phyloP scores from a whole-genome alignment of 1,140 invertebrate species.

The Drosophila kepulauana region DNA sequence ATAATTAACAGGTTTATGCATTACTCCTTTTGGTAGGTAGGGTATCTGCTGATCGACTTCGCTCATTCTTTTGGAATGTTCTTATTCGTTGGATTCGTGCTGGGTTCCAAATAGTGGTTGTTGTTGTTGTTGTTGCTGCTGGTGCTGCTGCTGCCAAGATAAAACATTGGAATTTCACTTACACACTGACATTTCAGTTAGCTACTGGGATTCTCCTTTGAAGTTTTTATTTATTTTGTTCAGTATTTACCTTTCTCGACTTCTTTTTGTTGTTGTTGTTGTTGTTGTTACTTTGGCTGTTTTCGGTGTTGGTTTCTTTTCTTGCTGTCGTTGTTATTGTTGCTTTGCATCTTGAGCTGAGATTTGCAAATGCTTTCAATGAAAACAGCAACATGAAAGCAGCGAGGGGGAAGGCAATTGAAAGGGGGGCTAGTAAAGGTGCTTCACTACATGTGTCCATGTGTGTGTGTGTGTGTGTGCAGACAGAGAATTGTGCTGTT shows the following conservation, averaged over 20 bases:
- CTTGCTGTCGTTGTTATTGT: background rate
- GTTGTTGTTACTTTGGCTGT: constrained; percentile 40
- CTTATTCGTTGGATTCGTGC: constrained; percentile 46
- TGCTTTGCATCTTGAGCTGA: constrained; percentile 22
- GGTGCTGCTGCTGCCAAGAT: constrained; percentile 54
- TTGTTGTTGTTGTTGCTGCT: constrained; percentile 36
- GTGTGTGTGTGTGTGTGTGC: constrained; percentile 13
- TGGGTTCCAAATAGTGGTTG: constrained; percentile 37
- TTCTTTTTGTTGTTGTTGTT: constrained; percentile 48
- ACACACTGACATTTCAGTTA: constrained; percentile 66
- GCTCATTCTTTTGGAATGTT: constrained; percentile 1
- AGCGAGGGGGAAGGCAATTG: background rate
- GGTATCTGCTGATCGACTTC: background rate
- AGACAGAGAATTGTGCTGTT: constrained; percentile 34
- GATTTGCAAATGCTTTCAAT: constrained; percentile 40
- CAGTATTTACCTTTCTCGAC: constrained; percentile 68
- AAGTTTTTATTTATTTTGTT: constrained; percentile 76
- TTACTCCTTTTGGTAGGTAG: background rate
- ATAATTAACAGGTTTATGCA: background rate
- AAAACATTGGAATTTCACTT: constrained; percentile 77
- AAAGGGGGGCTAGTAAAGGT: constrained; percentile 24
- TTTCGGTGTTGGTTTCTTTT: constrained; percentile 39
- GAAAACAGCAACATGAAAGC: constrained; percentile 5
- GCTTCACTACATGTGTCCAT: constrained; percentile 13
- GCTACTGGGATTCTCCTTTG: constrained; percentile 79